Evolutionary conservation across 2,888 invertebrate species (phyloP), one percentile per base, ranked within the genome.

Genomic region (Coelinius sp.): DNA sequence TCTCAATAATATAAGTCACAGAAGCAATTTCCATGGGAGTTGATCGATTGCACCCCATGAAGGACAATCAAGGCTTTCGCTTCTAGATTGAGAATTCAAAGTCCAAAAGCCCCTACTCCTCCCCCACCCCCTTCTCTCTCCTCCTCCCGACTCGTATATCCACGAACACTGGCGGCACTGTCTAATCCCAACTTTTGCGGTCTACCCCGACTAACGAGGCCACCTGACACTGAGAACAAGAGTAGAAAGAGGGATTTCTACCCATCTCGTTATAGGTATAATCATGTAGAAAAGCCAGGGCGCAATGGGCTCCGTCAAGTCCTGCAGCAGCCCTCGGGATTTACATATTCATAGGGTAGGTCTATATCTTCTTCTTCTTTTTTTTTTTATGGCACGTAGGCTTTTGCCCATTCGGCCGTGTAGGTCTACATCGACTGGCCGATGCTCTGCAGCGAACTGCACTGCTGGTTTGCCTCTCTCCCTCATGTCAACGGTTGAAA

Each of bases 341-440:
- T 80, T 83, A 79, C 82, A 83, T 83, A 83, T 80, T 81, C 78
- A 82, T 81, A 78, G 59, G 44, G 67, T 76, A 2, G 65, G 73
- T n/a, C n/a, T n/a, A n/a, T n/a, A n/a, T n/a, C n/a, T n/a, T n/a
- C n/a, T n/a, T n/a, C n/a, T n/a, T n/a, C n/a, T n/a, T n/a, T n/a
- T n/a, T n/a, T n/a, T n/a, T n/a, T n/a, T n/a, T n/a, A n/a, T n/a
- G n/a, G n/a, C n/a, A n/a, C n/a, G n/a, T n/a, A n/a, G n/a, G n/a
- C n/a, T n/a, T n/a, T n/a, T n/a, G n/a, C n/a, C n/a, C n/a, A n/a
- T n/a, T n/a, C n/a, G n/a, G n/a, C n/a, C n/a, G n/a, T n/a, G n/a
- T n/a, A n/a, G n/a, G n/a, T n/a, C 67, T 65, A 68, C 49, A 68
- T 17, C 31, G 56, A 56, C 56, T 31, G 56, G 27, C 31, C 56